Base-by-base conservation (phyloP, 2,113 vertebrate genomes). In the Ictalurus furcatus region DNA sequence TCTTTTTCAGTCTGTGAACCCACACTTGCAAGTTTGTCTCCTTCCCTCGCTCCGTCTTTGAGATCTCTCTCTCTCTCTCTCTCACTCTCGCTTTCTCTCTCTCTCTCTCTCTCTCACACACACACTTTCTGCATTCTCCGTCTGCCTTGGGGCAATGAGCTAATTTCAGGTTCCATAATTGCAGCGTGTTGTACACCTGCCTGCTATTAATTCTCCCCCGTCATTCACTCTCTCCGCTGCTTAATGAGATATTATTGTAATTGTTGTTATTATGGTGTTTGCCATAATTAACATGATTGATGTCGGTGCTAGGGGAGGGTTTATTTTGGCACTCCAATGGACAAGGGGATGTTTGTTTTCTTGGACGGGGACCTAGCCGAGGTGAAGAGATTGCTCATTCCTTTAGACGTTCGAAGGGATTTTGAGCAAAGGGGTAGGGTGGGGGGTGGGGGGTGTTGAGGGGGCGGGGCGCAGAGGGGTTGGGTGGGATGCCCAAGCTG, bases 111-210 rank as follows among this genome's bases (percentile, higher is more conserved):
- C 92, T 80, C 76, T 58, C 85, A 86, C 91, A 93, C 89, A 85
- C 82, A 92, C 88, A 78, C 78, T 79, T 58, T 59, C 85, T 83
- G 54, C 71, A 40, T 87, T 81, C 90, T 88, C 89, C 95, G 89
- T 97, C 96, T 96, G 97, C 98, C 98, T 97, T 90, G 67, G 97
- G 98, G 97, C 96, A 92, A 95, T 96, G 97, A 98, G 96, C 97
- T 99, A 97, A 99, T 99, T 99, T 98, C 96, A 96, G 97, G 97
- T 97, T 97, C 96, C 96, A 94, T 99, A 98, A 99, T 99, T 98
- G 97, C 96, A 90, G 96, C 95, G 94, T 99, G 97, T 98, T 97
- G 97, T 98, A 98, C 98, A 99, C 97, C 98, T 99, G 98, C 99
- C 98, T 98, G 97, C 97, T 97, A 97, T 97, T 96, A 95, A 96